Percentiles rank a stretch among this genome's conserved stretches.
phyloP scores from a whole-genome alignment of 2,797 vertebrate genomes.

The Poeciliopsis presidionis region DNA sequence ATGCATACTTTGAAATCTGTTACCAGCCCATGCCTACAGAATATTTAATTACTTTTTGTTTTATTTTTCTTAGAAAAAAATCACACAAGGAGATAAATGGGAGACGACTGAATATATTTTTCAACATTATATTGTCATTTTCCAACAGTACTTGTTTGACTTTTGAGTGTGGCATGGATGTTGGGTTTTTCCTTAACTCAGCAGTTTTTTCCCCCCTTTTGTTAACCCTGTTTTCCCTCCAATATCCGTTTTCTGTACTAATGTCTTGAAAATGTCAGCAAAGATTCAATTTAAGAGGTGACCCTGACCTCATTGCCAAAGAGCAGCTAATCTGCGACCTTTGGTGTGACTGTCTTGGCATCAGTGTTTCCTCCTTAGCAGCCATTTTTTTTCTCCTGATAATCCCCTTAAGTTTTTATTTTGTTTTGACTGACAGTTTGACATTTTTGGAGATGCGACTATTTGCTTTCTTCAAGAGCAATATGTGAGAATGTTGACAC shows the following conservation, averaged over 20 bases:
- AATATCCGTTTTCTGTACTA: slow-evolving; percentile 29
- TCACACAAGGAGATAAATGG: slow-evolving; percentile 34
- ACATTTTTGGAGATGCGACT: slow-evolving; percentile 5
- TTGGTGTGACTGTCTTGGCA: slow-evolving; percentile 4
- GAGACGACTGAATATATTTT: slow-evolving; percentile 45
- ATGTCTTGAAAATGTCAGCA: slow-evolving; percentile 28
- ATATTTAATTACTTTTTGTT: slow-evolving; percentile 36
- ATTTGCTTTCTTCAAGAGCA: slow-evolving; percentile 3
- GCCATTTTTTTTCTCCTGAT: slow-evolving; percentile 24
- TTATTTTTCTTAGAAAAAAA: slow-evolving; percentile 41
- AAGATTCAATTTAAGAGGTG: slow-evolving; percentile 6
- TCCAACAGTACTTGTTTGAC: slow-evolving; percentile 21
- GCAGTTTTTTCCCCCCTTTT: slow-evolving; percentile 25
- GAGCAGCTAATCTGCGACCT: slow-evolving; percentile 10
- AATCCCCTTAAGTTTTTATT: slow-evolving; percentile 45
- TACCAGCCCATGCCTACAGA: slow-evolving; percentile 19
- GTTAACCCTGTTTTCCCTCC: slow-evolving; percentile 32
- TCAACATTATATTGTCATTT: slow-evolving; percentile 43
- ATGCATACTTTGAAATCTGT: background rate
- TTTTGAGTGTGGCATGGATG: slow-evolving; percentile 31
- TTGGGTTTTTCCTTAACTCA: slow-evolving; percentile 30
- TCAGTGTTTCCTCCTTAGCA: slow-evolving; percentile 27
- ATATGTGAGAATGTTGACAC: slow-evolving; percentile 11
- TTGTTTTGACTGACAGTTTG: slow-evolving; percentile 29
- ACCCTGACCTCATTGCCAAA: slow-evolving; percentile 19